Evolutionary conservation across 2,113 vertebrate genomes (phyloP).

Genomic region (Microcebus griseorufus): DNA sequence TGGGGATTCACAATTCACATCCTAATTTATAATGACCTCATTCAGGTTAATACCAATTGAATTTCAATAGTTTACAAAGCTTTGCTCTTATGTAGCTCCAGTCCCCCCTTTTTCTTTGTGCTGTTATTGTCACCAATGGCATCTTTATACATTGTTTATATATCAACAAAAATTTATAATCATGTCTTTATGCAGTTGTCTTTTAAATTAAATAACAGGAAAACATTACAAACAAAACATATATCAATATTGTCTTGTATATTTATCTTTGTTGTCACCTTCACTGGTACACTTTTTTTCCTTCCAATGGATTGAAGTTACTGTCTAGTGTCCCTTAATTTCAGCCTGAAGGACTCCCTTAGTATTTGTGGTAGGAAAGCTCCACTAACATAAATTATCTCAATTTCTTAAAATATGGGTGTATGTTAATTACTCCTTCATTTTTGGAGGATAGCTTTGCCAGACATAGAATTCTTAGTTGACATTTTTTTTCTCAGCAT

Average conservation of each 20-base stretch:
- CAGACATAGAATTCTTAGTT: neutral
- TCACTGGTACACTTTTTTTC: neutral
- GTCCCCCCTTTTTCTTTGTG: neutral
- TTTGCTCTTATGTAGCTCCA: neutral
- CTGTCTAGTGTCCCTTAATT: neutral
- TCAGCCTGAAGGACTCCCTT: neutral
- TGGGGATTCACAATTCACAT: neutral
- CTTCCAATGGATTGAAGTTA: neutral
- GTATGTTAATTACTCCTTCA: neutral
- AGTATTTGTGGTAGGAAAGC: neutral
- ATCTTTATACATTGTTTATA: neutral
- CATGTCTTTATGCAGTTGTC: neutral
- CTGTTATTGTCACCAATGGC: neutral
- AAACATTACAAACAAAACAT: neutral
- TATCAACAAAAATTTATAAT: neutral
- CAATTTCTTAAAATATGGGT: neutral
- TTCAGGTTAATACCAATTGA: neutral
- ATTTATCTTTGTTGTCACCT: neutral
- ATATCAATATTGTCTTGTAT: neutral
- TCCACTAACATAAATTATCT: neutral
- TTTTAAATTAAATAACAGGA: neutral
- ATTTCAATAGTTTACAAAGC: neutral
- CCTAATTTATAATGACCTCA: neutral
- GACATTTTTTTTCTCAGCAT: neutral
- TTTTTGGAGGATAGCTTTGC: neutral